Base-by-base conservation (phyloP, 2,797 vertebrate species). In the Epinephelus awoara region DNA sequence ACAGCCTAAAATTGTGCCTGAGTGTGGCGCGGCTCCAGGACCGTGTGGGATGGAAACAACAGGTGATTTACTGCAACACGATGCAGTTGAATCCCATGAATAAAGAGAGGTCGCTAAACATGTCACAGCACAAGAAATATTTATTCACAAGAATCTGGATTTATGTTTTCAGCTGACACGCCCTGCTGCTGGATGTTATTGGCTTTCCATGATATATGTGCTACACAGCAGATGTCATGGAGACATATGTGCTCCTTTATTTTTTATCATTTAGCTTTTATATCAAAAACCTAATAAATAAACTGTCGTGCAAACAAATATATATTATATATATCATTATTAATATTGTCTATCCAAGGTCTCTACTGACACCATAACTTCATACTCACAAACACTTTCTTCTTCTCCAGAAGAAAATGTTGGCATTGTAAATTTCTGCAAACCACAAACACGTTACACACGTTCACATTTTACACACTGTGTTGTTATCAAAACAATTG, bases 51-150 rank as follows among this genome's bases (percentile, higher is more conserved):
- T 7, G 27, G 23, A 68, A 74, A 73, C 76, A 72, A 29, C 51
- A 19, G 40, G 59, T 47, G 52, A 78, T 77, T 85, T 67, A 70
- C 57, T 56, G 79, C 71, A 29, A 19, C 49, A 34, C 44, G 49
- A 56, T 23, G 58, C 27, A 5, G 18, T 47, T n/a, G 29, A 47
- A 82, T 70, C 12, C 59, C 70, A 74, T 27, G 29, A 64, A 82
- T 66, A 66, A 19, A 57, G 54, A 46, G 56, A 58, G 13, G 72
- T 17, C 0, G n/a, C 29, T 49, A 3, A 42, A 42, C 23, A 66
- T 7, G 40, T 21, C 66, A 47, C 49, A 59, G 40, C 15, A 13
- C 54, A 23, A 47, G 13, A 18, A 14, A 61, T 58, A 58, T 57
- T 27, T 46, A 68, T 47, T 66, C 51, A 63, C 23, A 12, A n/a